These are phyloP conservation scores for Alcedo atthis DNA, from an alignment of 2,797 vertebrate species.

Conservation along the genomic window DNA sequence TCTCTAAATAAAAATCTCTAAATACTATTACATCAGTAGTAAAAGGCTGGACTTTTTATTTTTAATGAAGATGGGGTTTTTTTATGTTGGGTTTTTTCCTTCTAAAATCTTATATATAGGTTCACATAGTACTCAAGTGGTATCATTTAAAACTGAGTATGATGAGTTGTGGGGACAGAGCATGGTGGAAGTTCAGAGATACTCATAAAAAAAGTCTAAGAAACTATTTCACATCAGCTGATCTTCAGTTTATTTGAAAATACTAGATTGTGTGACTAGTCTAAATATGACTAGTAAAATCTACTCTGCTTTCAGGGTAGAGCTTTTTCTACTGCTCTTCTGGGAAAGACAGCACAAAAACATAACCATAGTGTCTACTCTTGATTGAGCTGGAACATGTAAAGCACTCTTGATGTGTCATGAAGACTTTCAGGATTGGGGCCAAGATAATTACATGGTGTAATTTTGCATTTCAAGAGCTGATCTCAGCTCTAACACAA, in stretches of 20 bases:
- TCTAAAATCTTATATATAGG: not conserved
- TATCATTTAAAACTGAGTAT: not conserved
- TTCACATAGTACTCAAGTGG: not conserved
- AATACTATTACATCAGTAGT: not conserved
- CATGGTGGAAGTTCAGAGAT: not conserved
- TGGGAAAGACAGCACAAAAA: not conserved
- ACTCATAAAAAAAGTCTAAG: not conserved
- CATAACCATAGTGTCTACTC: fast-evolving
- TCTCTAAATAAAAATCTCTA: no score
- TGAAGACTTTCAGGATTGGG: not conserved
- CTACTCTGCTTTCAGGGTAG: not conserved
- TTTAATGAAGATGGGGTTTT: not conserved
- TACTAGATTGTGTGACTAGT: not conserved
- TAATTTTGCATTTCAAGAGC: slow-evolving; percentile 3
- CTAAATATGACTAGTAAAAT: not conserved
- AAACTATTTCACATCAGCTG: not conserved
- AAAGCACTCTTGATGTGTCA: not conserved
- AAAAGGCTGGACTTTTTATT: not conserved
- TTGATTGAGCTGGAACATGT: fast-evolving
- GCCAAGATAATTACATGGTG: not conserved
- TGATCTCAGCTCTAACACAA: not conserved
- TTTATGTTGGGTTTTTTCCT: not conserved
- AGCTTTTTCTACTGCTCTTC: not conserved
- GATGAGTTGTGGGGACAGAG: not conserved
- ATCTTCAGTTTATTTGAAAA: not conserved